Evolutionary conservation across 2,113 vertebrate genomes (phyloP).

Genomic region (Lichenostomus cassidix): DNA sequence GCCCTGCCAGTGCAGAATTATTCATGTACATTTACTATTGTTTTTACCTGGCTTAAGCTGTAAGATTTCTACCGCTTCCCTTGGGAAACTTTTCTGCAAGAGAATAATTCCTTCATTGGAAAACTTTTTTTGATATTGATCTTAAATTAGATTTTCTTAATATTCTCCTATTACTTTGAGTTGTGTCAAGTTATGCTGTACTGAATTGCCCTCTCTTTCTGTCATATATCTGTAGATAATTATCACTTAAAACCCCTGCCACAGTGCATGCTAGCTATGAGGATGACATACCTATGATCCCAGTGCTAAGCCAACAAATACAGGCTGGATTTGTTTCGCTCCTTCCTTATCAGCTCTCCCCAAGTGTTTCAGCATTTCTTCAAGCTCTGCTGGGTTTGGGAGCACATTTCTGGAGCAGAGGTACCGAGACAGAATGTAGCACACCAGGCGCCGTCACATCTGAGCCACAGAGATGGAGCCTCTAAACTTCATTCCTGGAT

Average conservation of each 20-base stretch:
- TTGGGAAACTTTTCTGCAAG: background rate
- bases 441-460: background rate
- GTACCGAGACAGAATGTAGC: background rate
- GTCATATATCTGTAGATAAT: background rate
- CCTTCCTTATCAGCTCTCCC: background rate
- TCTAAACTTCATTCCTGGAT: constrained; percentile 5
- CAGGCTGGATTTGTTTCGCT: background rate
- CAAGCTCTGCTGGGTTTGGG: background rate
- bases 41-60: constrained; percentile 36
- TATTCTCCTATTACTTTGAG: constrained; percentile 18
- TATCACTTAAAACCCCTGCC: background rate
- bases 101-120: constrained; percentile 2
- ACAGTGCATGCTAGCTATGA: background rate
- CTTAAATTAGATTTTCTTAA: constrained; percentile 37
- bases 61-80: background rate
- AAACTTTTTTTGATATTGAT: constrained; percentile 15
- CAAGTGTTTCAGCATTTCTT: background rate
- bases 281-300: background rate
- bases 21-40: constrained; percentile 54
- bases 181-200: background rate
- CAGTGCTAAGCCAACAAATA: background rate
- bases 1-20: constrained; percentile 23
- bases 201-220: background rate
- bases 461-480: background rate
- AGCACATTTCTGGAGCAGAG: constrained; percentile 14